Evolutionary conservation across 2,888 invertebrate species (phyloP).

Genomic region (Eupeodes luniger): DNA sequence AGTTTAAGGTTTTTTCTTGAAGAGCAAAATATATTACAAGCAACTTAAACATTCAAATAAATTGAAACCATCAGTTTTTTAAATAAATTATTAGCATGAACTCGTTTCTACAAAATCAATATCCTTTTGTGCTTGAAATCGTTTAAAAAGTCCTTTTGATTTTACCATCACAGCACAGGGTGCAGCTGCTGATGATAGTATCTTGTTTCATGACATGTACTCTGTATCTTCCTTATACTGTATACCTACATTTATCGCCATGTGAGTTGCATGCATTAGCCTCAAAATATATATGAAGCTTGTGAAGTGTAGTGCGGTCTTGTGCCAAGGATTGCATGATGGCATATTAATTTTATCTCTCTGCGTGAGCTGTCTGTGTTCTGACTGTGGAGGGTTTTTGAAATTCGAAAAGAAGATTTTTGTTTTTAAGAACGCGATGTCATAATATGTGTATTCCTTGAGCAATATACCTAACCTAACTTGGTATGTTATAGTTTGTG

Average conservation of each 20-base stretch:
- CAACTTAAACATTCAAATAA: too few species aligned
- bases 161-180: background rate
- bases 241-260: background rate
- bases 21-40: too few species aligned
- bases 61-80: too few species aligned
- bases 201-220: constrained; percentile 26
- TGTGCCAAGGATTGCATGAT: constrained; percentile 21
- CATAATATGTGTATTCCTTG: background rate
- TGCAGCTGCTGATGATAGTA: constrained; percentile 25
- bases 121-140: background rate
- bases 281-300: background rate
- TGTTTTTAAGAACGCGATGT: constrained; percentile 5
- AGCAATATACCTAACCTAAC: background rate
- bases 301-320: background rate
- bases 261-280: constrained; percentile 24
- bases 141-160: background rate
- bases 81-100: too few species aligned
- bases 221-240: background rate
- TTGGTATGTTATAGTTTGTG: background rate
- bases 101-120: background rate
- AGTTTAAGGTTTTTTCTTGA: too few species aligned
- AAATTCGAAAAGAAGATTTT: background rate
- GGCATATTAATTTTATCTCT: constrained; percentile 30
- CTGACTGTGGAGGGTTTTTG: background rate
- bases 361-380: constrained; percentile 26